A percentile compares a stretch with the other conserved stretches of the same genome.
phyloP scores from a whole-genome alignment of 2,888 invertebrate genomes.

The Ormyrus labotus region DNA sequence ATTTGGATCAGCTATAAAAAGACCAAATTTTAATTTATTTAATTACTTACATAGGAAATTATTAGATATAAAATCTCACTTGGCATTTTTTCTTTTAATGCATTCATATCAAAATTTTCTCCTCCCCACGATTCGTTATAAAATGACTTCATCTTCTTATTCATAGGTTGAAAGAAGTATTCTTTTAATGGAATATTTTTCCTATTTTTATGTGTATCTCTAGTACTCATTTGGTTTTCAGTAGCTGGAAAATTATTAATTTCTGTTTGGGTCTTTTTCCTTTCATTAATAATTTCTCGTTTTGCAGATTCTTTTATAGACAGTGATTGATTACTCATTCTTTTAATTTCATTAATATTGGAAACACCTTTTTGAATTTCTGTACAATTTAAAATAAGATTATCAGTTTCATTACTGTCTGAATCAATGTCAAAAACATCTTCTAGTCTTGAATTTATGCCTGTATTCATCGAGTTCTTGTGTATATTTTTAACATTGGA shows the following conservation, averaged over 20 bases:
- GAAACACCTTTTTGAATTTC: constrained; percentile 60
- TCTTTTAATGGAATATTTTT: constrained; percentile 57
- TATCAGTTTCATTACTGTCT: constrained; percentile 36
- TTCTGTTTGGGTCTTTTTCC: not conserved
- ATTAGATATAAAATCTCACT: constrained; percentile 79
- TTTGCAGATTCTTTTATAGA: not conserved
- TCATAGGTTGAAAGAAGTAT: constrained; percentile 66
- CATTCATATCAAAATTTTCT: constrained; percentile 79
- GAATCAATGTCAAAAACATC: constrained; percentile 30
- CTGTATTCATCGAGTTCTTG: not conserved
- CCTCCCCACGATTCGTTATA: constrained; percentile 83
- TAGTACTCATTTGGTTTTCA: constrained; percentile 16
- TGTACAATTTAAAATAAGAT: constrained; percentile 66
- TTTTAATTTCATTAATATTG: constrained; percentile 63
- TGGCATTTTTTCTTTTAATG: constrained; percentile 81
- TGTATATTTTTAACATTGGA: not conserved
- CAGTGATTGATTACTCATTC: constrained; percentile 50
- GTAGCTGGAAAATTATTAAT: constrained; percentile 10
- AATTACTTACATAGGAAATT: too few relatives aligned
- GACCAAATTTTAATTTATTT: too few relatives aligned
- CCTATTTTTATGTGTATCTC: constrained; percentile 6
- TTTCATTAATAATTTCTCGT: constrained; percentile 19
- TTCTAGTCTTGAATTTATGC: constrained; percentile 2
- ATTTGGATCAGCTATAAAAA: constrained; percentile 66
- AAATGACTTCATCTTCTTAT: constrained; percentile 79